Conservation (phyloP, 2,797 vertebrate species). For the Typhlichthys eigenmanni region DNA sequence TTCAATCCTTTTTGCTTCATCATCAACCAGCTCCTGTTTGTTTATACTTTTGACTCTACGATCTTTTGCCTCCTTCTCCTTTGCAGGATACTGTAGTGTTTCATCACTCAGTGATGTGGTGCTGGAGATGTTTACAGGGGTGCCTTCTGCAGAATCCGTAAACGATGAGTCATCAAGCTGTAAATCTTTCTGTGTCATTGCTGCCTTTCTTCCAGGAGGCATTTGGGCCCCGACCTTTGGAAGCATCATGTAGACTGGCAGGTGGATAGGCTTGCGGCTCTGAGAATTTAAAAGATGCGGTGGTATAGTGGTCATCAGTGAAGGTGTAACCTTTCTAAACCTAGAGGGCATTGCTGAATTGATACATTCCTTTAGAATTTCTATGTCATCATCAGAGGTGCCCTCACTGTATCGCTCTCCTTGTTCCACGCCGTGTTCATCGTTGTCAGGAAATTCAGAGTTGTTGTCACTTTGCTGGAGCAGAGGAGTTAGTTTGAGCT, state of each 20-base stretch:
- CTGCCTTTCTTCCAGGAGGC: constrained; percentile 70
- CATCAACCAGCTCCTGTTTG: constrained; percentile 63
- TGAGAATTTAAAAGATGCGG: constrained; percentile 82
- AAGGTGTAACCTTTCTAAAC: constrained; percentile 88
- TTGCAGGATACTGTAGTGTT: constrained; percentile 85
- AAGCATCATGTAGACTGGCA: constrained; percentile 94
- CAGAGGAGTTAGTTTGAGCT: constrained; percentile 91
- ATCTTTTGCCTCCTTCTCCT: constrained; percentile 70
- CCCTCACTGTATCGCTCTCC: constrained; percentile 82
- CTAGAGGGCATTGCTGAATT: constrained; percentile 93
- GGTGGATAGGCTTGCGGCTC: constrained; percentile 78
- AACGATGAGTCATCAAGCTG: constrained; percentile 86
- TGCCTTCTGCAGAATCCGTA: constrained; percentile 90
- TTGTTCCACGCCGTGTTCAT: constrained; percentile 71
- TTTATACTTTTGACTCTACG: constrained; percentile 68
- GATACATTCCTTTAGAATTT: constrained; percentile 95
- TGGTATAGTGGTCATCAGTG: constrained; percentile 81
- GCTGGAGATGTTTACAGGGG: constrained; percentile 90
- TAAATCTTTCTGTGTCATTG: constrained; percentile 76
- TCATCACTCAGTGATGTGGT: constrained; percentile 92
- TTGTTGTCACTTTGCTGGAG: constrained; percentile 83
- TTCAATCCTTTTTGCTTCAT: constrained; percentile 80
- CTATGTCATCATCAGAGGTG: constrained; percentile 89
- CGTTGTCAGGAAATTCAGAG: constrained; percentile 77
- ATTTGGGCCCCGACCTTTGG: constrained; percentile 81